Percentiles rank a stretch among this genome's conserved stretches.
These are phyloP conservation scores for Leptopilina syphax DNA, from an alignment of 2,888 invertebrate genomes.

Conservation along the genomic window DNA sequence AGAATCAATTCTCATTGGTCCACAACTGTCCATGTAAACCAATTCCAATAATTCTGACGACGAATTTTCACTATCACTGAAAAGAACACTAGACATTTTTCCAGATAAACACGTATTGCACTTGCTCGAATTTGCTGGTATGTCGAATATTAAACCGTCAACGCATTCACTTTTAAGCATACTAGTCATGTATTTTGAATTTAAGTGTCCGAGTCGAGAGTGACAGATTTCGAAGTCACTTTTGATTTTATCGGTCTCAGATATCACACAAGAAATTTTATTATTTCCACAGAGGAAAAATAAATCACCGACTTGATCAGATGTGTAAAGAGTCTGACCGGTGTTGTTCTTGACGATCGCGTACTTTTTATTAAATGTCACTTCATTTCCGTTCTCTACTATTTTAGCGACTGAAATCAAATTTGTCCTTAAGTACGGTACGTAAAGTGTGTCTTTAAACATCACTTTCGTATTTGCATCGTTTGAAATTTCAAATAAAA, in stretches of 20 bases:
- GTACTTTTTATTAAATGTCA: constrained; percentile 42
- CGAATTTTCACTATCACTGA: not conserved
- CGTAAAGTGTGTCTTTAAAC: constrained; percentile 47
- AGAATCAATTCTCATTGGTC: constrained; percentile 53
- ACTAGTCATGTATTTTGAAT: constrained; percentile 41
- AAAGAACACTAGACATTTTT: constrained; percentile 37
- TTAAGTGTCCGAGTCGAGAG: constrained; percentile 48
- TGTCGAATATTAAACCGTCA: constrained; percentile 13
- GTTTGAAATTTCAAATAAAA: not conserved
- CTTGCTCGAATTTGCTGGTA: not conserved
- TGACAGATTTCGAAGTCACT: constrained; percentile 45
- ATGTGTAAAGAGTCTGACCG: constrained; percentile 41
- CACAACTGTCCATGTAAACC: constrained; percentile 52
- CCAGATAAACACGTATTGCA: not conserved
- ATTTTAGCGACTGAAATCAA: constrained; percentile 50
- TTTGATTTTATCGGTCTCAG: not conserved
- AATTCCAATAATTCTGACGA: constrained; percentile 45
- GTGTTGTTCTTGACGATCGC: constrained; percentile 41
- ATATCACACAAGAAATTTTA: constrained; percentile 8
- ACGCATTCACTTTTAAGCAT: constrained; percentile 10
- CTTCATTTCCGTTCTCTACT: constrained; percentile 42
- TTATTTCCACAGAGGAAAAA: constrained; percentile 43
- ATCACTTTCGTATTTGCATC: constrained; percentile 23
- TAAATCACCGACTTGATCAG: constrained; percentile 46
- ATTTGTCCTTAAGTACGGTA: constrained; percentile 50